Base-by-base conservation (phyloP, 2,888 invertebrate genomes). In the Ichneumoninae sp. region DNA sequence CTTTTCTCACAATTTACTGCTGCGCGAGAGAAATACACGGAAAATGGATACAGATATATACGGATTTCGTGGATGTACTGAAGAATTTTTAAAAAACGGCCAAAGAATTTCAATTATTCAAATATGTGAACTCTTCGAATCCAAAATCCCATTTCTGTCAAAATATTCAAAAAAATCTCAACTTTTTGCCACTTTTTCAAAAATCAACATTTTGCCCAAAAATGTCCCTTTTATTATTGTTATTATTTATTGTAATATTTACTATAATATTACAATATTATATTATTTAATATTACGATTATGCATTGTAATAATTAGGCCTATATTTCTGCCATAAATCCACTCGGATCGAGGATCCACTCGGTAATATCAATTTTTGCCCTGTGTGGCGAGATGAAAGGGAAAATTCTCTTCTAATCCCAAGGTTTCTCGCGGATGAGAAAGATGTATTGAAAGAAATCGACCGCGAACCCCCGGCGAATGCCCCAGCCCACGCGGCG, bases 351-450 rank as follows among this genome's bases (percentile, higher is more conserved):
- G 10, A 6, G 10, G 2, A 10, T 1, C 40, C 40, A 40, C 10
- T 40, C 40, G 8, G 40, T 40, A 40, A 40, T 40, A 40, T 40
- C 40, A 40, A 40, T 40, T 40, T 40, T 10, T 40, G 40, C 40
- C 40, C 10, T 40, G 30, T 10, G 16, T 16, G 13, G 19, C 6
- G n/a, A 66, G 50, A 19, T 36, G 52, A 60, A 57, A 77, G 10
- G 40, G 40, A 77, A 60, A 69, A 77, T 77, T 54, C 68, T 69
- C 68, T 77, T 77, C 68, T 77, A 68, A 77, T 77, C 77, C 57
- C 19, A 30, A 5, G 19, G 26, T 54, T 68, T 68, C 40, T 57
- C 30, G 22, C 36, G 30, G 22, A 30, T 33, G 36, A 50, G 70
- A 50, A 36, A 78, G 44, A 60, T 22, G 69, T 40, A 69, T n/a